Conservation (phyloP, 2,888 invertebrate species). For the Eugnorisma glareosa region DNA sequence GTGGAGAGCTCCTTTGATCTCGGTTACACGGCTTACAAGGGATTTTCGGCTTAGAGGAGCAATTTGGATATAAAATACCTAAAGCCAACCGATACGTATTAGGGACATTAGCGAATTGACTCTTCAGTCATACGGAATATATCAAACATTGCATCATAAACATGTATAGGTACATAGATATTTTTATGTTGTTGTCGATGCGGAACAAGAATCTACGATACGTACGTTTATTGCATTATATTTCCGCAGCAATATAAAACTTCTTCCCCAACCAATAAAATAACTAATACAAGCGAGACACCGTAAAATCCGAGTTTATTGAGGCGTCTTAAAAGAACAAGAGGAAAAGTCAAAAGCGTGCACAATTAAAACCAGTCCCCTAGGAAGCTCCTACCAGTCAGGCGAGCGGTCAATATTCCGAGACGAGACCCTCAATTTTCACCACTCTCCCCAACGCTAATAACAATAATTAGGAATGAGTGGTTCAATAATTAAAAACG, state of each 20-base stretch:
- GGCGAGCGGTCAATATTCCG: slow-evolving; percentile 89
- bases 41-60: slow-evolving; percentile 85
- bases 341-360: slow-evolving; percentile 88
- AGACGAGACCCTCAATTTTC: slow-evolving; percentile 89
- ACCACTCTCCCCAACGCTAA: slow-evolving; percentile 90
- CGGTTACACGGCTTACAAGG: slow-evolving; percentile 88
- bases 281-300: slow-evolving; percentile 82
- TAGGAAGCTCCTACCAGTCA: slow-evolving; percentile 80
- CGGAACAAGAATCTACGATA: slow-evolving; percentile 26
- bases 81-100: slow-evolving; percentile 85
- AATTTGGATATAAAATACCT: slow-evolving; percentile 89
- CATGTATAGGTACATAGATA: background rate
- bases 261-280: slow-evolving; percentile 78
- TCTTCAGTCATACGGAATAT: slow-evolving; percentile 55
- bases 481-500: slow-evolving; percentile 92
- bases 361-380: slow-evolving; percentile 89
- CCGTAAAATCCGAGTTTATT: slow-evolving; percentile 88
- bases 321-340: slow-evolving; percentile 88
- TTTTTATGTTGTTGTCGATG: slow-evolving; percentile 24
- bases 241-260: slow-evolving; percentile 66
- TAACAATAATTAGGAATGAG: slow-evolving; percentile 92
- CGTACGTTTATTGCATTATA: slow-evolving; percentile 41
- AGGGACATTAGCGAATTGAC: slow-evolving; percentile 88
- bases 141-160: slow-evolving; percentile 28
- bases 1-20: slow-evolving; percentile 88